Base-by-base conservation (phyloP, 2,113 vertebrate species). In the Pachycephala philippinensis region DNA sequence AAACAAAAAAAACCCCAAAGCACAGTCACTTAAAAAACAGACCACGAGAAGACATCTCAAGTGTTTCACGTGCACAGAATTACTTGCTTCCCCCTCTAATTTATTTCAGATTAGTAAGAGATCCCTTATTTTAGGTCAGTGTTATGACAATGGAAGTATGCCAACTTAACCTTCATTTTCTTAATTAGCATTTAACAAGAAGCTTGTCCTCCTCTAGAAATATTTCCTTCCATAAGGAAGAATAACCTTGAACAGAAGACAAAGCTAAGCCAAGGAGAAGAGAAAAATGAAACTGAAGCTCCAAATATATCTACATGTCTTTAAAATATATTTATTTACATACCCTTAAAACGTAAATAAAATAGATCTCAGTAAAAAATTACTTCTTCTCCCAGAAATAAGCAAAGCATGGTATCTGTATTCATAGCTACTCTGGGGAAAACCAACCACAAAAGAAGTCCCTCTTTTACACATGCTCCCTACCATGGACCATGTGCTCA, bases 171-270 rank as follows among this genome's bases (percentile, higher is more conserved):
- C 96, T 96, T 97, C 75, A 52, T 93, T 94, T 96, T 96, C 92
- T 92, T 95, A 97, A 97, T 97, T 97, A 96, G 96, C 94, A 96
- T 97, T 95, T 97, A 91, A 94, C 90, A 95, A 90, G 95, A 95
- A 93, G 83, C 78, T 90, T 89, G 68, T 88, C 82, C 72, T 96
- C 82, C 57, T 89, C 90, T 94, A 90, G 83, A 97, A 94, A 93
- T 86, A 94, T 72, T 84, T 93, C 76, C 47, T 88, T 96, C 95
- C 95, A 96, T 95, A 96, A 95, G 95, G 96, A 92, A 94, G 92
- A 68, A 96, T 97, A 97, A 97, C 96, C 96, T 96, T 96, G 92
- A 95, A 94, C 72, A 96, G 92, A 95, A 96, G 87, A 97, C 27
- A 92, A 81, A 94, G 75, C 75, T 76, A 80, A 79, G 74, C 52